Evolutionary conservation across 2,113 vertebrate species (phyloP), one percentile per base, ranked within the genome.

Genomic region (Clarias batrachus): DNA sequence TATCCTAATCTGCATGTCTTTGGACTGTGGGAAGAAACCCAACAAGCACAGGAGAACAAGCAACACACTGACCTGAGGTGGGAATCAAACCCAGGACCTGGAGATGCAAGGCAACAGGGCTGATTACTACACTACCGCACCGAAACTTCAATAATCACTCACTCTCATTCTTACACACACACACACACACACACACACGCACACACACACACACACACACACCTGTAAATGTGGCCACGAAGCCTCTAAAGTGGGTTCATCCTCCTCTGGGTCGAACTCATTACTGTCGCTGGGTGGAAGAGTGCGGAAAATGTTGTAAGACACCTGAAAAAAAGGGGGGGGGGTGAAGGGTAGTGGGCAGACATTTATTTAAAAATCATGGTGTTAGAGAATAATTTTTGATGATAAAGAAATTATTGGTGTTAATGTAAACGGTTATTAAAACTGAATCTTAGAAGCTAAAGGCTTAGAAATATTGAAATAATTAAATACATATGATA

Each of bases 171-270:
- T 48, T 7, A 8, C 5, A 30, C 74, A 83, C 86, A 82, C 76
- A 71, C 16, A 79, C 86, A 23, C 23, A 25, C 52, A 37, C 16
- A 60, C 57, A 79, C 57, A 85, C 4, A 71, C 23, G 60, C 73
- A 68, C 59, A 82, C 56, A 83, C 86, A 82, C 76, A 82, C 84
- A 76, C 60, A 81, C 65, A 77, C 77, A 52, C 63, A 9, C 87
- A 97, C 98, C 98, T 99, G 98, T 96, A 99, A 95, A 94, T 99
- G 98, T 80, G 98, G 98, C 98, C 98, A 99, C 0, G 98, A 99
- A 84, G 98, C 98, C 93, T 99, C 98, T 86, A 99, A 96, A 78
- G 97, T 99, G 85, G 98, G 98, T 93, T 99, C 98, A 89, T 99
- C 98, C 93, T 99, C 98, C 93, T 99, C 98, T 65, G 98, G 98